Base-by-base conservation (phyloP, 2,113 vertebrate genomes). In the Thomomys bottae region DNA sequence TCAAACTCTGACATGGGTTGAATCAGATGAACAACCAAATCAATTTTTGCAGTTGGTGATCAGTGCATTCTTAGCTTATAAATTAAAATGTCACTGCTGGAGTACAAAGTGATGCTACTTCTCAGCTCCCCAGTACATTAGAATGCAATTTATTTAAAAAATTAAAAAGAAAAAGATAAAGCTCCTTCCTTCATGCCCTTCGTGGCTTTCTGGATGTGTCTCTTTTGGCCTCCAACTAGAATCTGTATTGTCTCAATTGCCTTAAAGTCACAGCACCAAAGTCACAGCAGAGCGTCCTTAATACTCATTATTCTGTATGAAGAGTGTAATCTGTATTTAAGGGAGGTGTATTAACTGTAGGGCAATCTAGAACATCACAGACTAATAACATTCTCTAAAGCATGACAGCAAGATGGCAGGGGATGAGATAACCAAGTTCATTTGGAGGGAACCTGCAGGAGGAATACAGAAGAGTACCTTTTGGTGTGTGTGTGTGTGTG, bases 1-100 rank as follows among this genome's bases (percentile, higher is more conserved):
- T 97, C 96, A 96, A 96, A 97, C 96, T 97, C 96, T 97, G 96
- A 98, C 97, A 97, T 88, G 94, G 93, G 90, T 95, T 97, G 97
- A 98, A 97, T 97, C 97, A 97, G 97, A 98, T 96, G 97, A 98
- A 97, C 96, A 97, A 95, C 92, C 84, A 96, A 97, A 97, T 97
- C 97, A 97, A 96, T 97, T 97, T 97, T 92, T 98, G 96, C 96
- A 98, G 96, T 96, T 96, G 96, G 97, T 87, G 94, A 97, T 97
- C 96, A 96, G 92, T 90, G 91, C 87, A 93, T 97, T 97, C 96
- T 95, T 96, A 94, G 94, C 92, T 97, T 96, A 95, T 97, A 98
- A 98, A 98, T 98, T 97, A 98, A 98, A 98, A 97, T 97, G 98
- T 98, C 98, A 97, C 89, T 84, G 40, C 45, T 87, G 75, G 92